Conservation (phyloP, 2,888 invertebrate genomes). For the Euplagia quadripunctaria region DNA sequence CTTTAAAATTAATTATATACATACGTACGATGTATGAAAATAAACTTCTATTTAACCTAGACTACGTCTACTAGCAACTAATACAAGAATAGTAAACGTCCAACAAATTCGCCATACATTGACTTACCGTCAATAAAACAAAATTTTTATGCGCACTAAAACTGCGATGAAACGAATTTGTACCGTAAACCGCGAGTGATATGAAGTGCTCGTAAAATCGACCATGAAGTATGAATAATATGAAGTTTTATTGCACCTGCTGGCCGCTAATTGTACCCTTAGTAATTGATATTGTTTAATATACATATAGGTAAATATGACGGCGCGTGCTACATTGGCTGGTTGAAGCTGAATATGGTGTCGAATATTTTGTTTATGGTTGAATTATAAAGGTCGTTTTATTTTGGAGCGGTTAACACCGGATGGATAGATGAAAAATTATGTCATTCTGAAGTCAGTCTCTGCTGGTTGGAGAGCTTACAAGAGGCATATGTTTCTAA, state of each 20-base stretch:
- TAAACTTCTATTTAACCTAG: too few species aligned
- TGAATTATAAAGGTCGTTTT: too few species aligned
- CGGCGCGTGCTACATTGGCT: too few species aligned
- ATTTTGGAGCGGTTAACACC: too few species aligned
- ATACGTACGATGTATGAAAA: too few species aligned
- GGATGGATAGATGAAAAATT: too few species aligned
- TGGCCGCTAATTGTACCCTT: neutral
- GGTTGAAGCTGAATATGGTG: too few species aligned
- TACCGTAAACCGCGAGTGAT: constrained; percentile 25
- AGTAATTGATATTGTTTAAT: neutral
- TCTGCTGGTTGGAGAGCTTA: too few species aligned
- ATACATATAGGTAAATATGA: neutral
- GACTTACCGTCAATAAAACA: constrained; percentile 54
- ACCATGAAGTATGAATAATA: constrained; percentile 15
- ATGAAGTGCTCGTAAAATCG: constrained; percentile 20
- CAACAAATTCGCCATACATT: constrained; percentile 20
- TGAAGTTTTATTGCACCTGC: constrained; percentile 9
- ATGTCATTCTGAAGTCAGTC: too few species aligned
- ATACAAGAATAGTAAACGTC: constrained; percentile 14
- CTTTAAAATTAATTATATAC: too few species aligned
- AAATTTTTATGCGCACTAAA: constrained; percentile 69
- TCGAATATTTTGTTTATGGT: too few species aligned
- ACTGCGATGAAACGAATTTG: constrained; percentile 69
- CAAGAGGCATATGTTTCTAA: too few species aligned
- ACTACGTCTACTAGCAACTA: neutral